Conservation (phyloP, 2,888 invertebrate species). For the Microplitis manilae region DNA sequence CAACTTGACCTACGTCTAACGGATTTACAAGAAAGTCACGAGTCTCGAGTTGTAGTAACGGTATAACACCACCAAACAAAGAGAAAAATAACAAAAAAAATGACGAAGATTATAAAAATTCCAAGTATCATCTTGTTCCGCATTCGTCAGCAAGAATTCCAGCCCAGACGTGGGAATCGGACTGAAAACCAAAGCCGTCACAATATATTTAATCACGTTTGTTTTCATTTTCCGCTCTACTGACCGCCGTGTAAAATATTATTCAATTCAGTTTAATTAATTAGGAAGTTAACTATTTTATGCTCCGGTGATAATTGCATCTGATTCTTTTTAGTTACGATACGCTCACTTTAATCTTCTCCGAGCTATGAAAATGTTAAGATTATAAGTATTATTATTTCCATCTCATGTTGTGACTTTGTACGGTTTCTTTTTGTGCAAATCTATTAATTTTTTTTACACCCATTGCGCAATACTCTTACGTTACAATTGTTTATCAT, state of each 20-base stretch:
- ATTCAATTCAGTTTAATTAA: slow-evolving; percentile 6
- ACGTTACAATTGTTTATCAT: background rate
- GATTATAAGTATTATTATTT: background rate
- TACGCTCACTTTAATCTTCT: slow-evolving; percentile 24
- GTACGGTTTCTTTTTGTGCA: background rate
- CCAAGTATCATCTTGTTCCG: slow-evolving; percentile 16
- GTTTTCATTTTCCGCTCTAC: slow-evolving; percentile 16
- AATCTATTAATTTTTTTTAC: background rate
- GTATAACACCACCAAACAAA: slow-evolving; percentile 37
- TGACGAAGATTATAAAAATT: background rate
- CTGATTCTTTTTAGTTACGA: background rate
- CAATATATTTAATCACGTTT: slow-evolving; percentile 5
- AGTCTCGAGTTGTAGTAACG: slow-evolving; percentile 32
- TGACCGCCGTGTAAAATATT: background rate
- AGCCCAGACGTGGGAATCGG: background rate
- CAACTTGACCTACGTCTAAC: slow-evolving; percentile 10
- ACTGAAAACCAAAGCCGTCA: background rate
- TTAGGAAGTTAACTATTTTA: slow-evolving; percentile 14
- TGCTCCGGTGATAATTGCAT: slow-evolving; percentile 6
- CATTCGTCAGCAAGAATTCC: slow-evolving; percentile 1
- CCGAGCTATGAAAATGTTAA: slow-evolving; percentile 18
- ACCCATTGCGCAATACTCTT: slow-evolving; percentile 14
- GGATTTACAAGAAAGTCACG: slow-evolving; percentile 14
- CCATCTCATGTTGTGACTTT: background rate
- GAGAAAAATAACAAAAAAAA: slow-evolving; percentile 30